phyloP scores from a whole-genome alignment of 2,113 vertebrate species.

The Macquaria ambigua region DNA sequence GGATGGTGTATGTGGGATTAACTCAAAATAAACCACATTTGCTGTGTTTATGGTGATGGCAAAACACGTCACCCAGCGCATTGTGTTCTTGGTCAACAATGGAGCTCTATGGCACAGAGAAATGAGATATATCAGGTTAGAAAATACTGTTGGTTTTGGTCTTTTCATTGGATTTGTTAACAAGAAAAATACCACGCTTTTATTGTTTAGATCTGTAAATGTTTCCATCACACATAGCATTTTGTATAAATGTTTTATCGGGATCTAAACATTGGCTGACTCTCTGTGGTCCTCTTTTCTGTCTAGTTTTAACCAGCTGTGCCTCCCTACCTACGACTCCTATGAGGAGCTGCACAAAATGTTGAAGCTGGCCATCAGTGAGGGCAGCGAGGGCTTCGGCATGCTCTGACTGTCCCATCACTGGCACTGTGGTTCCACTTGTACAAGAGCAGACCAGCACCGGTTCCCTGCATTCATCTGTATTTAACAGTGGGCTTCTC shows the following conservation, averaged over 20 bases:
- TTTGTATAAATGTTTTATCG: not conserved
- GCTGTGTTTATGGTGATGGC: slow-evolving; percentile 2
- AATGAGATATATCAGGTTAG: not conserved
- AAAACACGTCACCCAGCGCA: not conserved
- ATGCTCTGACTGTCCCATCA: slow-evolving; percentile 90
- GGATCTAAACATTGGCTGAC: not conserved
- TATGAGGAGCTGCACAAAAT: slow-evolving; percentile 99
- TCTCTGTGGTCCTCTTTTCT: slow-evolving; percentile 5
- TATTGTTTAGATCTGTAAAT: not conserved
- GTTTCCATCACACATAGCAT: not conserved
- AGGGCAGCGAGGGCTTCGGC: slow-evolving; percentile 98
- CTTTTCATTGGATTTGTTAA: slow-evolving; percentile 4
- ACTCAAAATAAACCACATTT: not conserved
- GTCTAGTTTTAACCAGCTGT: slow-evolving; percentile 99
- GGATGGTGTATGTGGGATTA: not conserved
- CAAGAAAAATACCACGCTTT: not conserved
- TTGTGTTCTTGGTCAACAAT: slow-evolving; percentile 13
- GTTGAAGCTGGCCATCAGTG: slow-evolving; percentile 98
- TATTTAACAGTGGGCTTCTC: slow-evolving; percentile 25
- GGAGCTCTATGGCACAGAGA: not conserved
- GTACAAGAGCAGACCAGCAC: slow-evolving; percentile 19
- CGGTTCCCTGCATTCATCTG: slow-evolving; percentile 29
- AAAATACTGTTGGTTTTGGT: not conserved
- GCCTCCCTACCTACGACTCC: slow-evolving; percentile 99
- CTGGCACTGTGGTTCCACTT: slow-evolving; percentile 32